A percentile compares a stretch with the other conserved stretches of the same genome.
Conservation (phyloP, 2,113 vertebrate genomes). For the Zosterops borbonicus region DNA sequence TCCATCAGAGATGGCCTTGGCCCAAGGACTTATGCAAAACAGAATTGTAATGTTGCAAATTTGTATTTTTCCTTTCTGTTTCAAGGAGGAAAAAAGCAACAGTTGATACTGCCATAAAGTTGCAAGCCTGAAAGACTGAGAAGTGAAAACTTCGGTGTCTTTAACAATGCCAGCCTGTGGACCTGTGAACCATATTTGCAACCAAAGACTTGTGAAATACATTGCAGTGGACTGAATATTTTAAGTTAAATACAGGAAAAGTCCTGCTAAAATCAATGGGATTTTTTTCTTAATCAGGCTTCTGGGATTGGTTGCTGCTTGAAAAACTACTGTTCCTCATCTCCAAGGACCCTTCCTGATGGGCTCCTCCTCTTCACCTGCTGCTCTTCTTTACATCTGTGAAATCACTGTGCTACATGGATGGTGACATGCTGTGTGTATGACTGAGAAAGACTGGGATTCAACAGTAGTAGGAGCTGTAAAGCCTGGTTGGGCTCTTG, state of each 20-base stretch:
- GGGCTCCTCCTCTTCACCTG: neutral
- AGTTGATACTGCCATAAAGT: neutral
- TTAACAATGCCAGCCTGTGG: neutral
- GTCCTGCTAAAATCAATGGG: neutral
- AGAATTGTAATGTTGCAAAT: constrained; percentile 10
- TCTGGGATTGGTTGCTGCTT: neutral
- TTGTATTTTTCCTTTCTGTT: constrained; percentile 22
- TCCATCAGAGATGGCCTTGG: neutral
- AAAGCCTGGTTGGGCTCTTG: neutral
- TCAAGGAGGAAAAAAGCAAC: constrained; percentile 7
- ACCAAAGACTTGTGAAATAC: neutral
- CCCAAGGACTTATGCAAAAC: constrained; percentile 44
- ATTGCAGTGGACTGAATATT: neutral
- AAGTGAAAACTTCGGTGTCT: neutral
- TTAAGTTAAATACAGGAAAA: neutral
- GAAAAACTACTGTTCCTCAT: neutral
- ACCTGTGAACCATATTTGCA: neutral
- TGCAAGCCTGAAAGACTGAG: neutral
- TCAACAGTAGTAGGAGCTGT: neutral
- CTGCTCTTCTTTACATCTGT: neutral
- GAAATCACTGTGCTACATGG: neutral
- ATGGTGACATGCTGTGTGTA: neutral
- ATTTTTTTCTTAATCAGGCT: neutral
- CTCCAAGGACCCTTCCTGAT: neutral
- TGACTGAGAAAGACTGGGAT: neutral